Base-by-base conservation (phyloP, 2,888 invertebrate species). In the Myopa testacea region DNA sequence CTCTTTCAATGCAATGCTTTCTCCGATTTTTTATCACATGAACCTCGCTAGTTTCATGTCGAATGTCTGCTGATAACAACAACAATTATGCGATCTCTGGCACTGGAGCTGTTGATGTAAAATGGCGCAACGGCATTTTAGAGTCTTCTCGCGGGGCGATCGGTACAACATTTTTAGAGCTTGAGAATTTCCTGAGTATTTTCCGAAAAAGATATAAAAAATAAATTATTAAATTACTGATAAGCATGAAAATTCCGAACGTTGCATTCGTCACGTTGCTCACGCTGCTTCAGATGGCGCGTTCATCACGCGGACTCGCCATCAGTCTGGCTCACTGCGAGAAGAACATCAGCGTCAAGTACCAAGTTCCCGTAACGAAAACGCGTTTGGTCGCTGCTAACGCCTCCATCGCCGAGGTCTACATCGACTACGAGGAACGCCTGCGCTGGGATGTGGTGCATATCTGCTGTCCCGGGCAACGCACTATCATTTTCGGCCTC, bases 271-370 rank as follows among this genome's bases (percentile, higher is more conserved):
- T 67, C 4, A 45, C 38, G 38, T 26, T 67, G 10, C 19, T 75
- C 5, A 75, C 67, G 38, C 7, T 67, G 10, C 14, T 55, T 2
- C 67, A 67, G n/a, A 19, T 67, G 19, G 38, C 38, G 55, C 55
- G 55, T 19, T 38, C n/a, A 26, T 10, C 55, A 38, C 67, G 14
- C 8, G 55, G 75, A 6, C 78, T 87, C 81, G 81, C 86, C 81
- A 84, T 87, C 19, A 86, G 86, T 45, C 84, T 83, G 34, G 86
- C 84, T 0, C 85, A 86, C 74, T 87, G 87, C 75, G 84, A 84
- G 80, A 86, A 85, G 77, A 87, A 87, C 76, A 84, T 87, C 45
- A 87, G 85, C 16, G 84, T 86, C 12, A 86, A 86, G 81, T 87
- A 87, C 72, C 86, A 86, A 79, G 85, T 85, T 79, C 86, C 87